Evolutionary conservation across 2,888 invertebrate species (phyloP).

Genomic region (Spisula solida): DNA sequence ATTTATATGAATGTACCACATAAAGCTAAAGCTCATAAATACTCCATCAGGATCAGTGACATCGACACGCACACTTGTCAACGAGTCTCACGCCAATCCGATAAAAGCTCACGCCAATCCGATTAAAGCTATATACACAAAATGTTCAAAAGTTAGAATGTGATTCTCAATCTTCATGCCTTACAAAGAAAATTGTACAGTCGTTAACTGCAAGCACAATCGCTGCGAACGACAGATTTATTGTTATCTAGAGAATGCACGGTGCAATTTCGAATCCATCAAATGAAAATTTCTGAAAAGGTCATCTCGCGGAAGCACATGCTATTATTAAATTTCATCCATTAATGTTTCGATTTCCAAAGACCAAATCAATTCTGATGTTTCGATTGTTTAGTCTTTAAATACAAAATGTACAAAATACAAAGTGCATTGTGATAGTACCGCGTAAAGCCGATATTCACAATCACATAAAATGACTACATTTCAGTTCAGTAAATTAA

Average conservation of each 20-base stretch:
- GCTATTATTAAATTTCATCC: neutral
- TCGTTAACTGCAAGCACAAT: neutral
- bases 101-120: too few relatives aligned
- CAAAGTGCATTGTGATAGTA: neutral
- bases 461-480: neutral
- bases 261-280: neutral
- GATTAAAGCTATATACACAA: too few relatives aligned
- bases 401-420: neutral
- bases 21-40: too few relatives aligned
- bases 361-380: neutral
- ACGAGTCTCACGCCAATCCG: too few relatives aligned
- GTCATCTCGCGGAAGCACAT: neutral
- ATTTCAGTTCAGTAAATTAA: neutral
- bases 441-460: neutral
- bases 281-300: neutral
- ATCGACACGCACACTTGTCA: too few relatives aligned
- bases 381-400: neutral
- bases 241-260: neutral
- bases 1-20: too few relatives aligned
- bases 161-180: too few relatives aligned
- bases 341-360: neutral
- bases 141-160: too few relatives aligned
- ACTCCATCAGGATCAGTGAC: too few relatives aligned
- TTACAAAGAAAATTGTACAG: neutral
- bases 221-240: neutral